Base-by-base conservation (phyloP, 2,113 vertebrate species). In the Cephalopholis sonnerati region DNA sequence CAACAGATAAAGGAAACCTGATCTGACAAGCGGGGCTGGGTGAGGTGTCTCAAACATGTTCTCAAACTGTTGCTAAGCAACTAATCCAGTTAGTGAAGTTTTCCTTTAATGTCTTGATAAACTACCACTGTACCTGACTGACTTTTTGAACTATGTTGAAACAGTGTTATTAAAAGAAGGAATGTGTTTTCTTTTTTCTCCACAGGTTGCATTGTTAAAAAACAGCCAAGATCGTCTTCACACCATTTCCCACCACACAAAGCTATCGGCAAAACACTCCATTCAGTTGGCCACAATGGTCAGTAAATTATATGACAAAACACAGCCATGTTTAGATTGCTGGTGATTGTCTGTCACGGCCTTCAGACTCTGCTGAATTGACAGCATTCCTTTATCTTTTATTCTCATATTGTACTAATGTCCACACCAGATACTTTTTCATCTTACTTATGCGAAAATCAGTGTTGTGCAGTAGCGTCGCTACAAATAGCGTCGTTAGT, bases 381-480 rank as follows among this genome's bases (percentile, higher is more conserved):
- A 77, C 18, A 25, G 25, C 39, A 59, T 85, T 72, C 65, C n/a
- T 58, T 51, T 16, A 39, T 27, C 16, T 77, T 51, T 65, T 11
- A 41, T 79, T 55, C 39, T 36, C 54, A 27, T 22, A 18, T 24
- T 6, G 16, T 27, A 15, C 16, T 17, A 46, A 65, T 63, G 17
- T 32, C 27, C 1, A 5, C n/a, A 55, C n/a, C 36, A 36, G 36
- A 36, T 36, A 36, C 36, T 36, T 36, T 36, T 3, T 36, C 36
- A 36, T 7, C 7, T 36, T 36, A 36, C 36, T 36, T 7, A 36
- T 36, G 7, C 7, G 36, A 36, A 36, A 4, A 36, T 7, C 36
- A n/a, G n/a, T n/a, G n/a, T n/a, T n/a, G n/a, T n/a, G n/a, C n/a
- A n/a, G n/a, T n/a, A n/a, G n/a, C n/a, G n/a, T n/a, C n/a, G n/a